phyloP scores from a whole-genome alignment of 1,140 invertebrate species.

The Trichonephila inaurata region DNA sequence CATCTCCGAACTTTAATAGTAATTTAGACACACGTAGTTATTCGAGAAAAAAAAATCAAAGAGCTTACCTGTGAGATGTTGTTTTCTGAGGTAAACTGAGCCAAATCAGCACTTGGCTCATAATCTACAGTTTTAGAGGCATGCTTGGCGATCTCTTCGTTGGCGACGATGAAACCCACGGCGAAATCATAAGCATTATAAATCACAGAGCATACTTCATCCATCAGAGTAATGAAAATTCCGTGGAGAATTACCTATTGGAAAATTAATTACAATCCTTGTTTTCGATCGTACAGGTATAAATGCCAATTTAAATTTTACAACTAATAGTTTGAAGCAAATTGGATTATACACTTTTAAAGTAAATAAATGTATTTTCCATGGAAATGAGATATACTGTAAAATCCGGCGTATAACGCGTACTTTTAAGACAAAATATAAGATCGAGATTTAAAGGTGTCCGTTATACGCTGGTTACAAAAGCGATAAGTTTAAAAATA shows the following conservation, averaged over 20 bases:
- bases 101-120: constrained; percentile 16
- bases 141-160: background rate
- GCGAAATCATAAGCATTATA: constrained; percentile 50
- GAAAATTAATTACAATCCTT: too few relatives aligned
- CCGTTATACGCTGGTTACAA: too few relatives aligned
- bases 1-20: background rate
- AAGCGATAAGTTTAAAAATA: too few relatives aligned
- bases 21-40: background rate
- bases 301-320: too few relatives aligned
- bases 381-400: background rate
- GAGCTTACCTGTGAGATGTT: constrained; percentile 44
- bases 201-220: constrained; percentile 21
- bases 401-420: too few relatives aligned
- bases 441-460: too few relatives aligned
- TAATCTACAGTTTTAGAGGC: constrained; percentile 11
- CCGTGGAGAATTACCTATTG: background rate
- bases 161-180: constrained; percentile 26
- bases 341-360: background rate
- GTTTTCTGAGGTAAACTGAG: constrained; percentile 11
- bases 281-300: too few relatives aligned
- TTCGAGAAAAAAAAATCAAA: background rate
- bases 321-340: too few relatives aligned
- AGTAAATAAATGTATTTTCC: background rate
- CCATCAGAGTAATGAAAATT: constrained; percentile 13
- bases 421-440: too few relatives aligned